Evolutionary conservation across 1,140 invertebrate species (phyloP).

Genomic region (Steinernema khuongi): DNA sequence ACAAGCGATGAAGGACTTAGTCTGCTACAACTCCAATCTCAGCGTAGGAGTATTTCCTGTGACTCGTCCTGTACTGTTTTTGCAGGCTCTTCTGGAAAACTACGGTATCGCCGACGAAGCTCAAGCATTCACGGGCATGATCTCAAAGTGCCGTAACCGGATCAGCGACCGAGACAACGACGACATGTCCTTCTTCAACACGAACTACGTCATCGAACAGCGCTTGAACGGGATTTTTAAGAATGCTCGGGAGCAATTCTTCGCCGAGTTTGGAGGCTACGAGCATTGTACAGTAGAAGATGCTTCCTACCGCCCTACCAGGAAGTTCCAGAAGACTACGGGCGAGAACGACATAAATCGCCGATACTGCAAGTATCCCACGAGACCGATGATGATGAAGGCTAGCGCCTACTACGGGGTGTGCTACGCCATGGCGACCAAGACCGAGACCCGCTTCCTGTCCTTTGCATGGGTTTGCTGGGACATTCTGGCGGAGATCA

Average conservation of each 20-base stretch:
- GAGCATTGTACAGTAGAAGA: not conserved
- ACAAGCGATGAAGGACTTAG: too few species aligned
- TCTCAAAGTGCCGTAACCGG: conserved; percentile 31
- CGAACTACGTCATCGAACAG: conserved; percentile 35
- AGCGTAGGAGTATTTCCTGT: conserved; percentile 20
- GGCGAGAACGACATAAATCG: conserved; percentile 1
- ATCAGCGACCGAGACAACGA: conserved; percentile 37
- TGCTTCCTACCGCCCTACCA: not conserved
- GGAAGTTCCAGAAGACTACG: not conserved
- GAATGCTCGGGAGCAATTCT: conserved; percentile 24
- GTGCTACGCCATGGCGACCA: conserved; percentile 21
- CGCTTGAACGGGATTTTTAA: conserved; percentile 18
- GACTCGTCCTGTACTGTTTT: not conserved
- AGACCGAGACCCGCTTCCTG: not conserved
- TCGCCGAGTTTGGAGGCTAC: conserved; percentile 19
- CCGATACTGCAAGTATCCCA: not conserved
- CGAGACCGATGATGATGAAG: conserved; percentile 10
- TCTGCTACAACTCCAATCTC: conserved; percentile 3
- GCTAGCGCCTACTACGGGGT: conserved; percentile 25
- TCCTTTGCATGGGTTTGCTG: not conserved
- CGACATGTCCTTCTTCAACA: conserved; percentile 39
- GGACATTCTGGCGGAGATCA: not conserved
- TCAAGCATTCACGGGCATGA: conserved; percentile 42
- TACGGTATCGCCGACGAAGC: conserved; percentile 47
- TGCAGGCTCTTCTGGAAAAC: conserved; percentile 36